Conservation (phyloP, 2,888 invertebrate species). For the Tinea trinotella region DNA sequence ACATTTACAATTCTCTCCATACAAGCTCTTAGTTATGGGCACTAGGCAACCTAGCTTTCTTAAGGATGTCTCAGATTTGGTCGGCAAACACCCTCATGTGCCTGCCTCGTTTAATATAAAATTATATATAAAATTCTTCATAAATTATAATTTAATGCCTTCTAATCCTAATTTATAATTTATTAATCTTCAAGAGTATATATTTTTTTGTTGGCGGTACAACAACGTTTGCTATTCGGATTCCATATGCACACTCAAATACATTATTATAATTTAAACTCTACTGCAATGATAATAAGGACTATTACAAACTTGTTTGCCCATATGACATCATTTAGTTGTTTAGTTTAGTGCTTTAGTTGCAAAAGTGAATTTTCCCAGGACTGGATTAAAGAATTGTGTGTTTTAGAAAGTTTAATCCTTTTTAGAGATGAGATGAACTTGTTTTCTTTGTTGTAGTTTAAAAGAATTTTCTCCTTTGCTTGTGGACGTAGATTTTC, state of each 20-base stretch:
- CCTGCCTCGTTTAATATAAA: too few relatives aligned
- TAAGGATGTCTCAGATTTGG: too few relatives aligned
- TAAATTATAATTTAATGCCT: too few relatives aligned
- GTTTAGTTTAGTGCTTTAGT: slow-evolving; percentile 3
- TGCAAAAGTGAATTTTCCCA: slow-evolving; percentile 15
- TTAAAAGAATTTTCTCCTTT: background rate
- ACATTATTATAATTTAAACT: background rate
- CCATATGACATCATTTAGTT: slow-evolving; percentile 8
- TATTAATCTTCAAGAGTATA: too few relatives aligned
- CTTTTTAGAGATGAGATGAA: background rate
- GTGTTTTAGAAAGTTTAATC: slow-evolving; percentile 17
- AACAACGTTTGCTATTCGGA: background rate
- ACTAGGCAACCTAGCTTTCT: too few relatives aligned
- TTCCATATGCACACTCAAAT: background rate
- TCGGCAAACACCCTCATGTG: too few relatives aligned
- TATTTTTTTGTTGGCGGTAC: background rate
- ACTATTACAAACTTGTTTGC: background rate
- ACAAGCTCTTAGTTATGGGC: too few relatives aligned
- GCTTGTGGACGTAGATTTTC: too few relatives aligned
- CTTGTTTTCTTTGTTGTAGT: background rate
- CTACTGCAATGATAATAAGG: background rate
- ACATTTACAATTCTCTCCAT: too few relatives aligned
- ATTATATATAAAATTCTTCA: too few relatives aligned
- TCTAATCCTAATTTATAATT: too few relatives aligned
- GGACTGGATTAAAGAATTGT: slow-evolving; percentile 14